Evolutionary conservation across 2,113 vertebrate genomes (phyloP).

Genomic region (Pelvicachromis taeniatus): DNA sequence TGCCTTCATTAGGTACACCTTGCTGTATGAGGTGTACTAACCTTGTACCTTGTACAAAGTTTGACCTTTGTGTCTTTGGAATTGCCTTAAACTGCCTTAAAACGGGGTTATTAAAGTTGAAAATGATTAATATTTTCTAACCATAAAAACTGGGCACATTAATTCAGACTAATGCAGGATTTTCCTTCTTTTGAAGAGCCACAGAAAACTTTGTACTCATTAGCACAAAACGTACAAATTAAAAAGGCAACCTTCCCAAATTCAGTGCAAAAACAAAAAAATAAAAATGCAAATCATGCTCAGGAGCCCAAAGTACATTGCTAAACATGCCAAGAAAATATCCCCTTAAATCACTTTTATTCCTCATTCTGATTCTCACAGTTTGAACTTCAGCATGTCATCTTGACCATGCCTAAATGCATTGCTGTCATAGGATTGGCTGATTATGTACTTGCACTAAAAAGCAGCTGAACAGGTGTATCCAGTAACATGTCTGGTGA

Average conservation of each 20-base stretch:
- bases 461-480: background rate
- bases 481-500: background rate
- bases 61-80: background rate
- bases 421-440: background rate
- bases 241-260: background rate
- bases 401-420: background rate
- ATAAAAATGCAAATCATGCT: background rate
- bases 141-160: background rate
- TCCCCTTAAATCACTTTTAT: background rate
- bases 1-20: background rate
- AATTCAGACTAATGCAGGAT: background rate
- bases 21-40: background rate
- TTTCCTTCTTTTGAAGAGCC: background rate
- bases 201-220: background rate
- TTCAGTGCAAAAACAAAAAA: background rate
- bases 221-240: background rate
- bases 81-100: background rate
- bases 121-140: background rate
- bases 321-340: background rate
- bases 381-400: background rate
- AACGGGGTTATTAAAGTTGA: background rate
- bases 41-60: background rate
- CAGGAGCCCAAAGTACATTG: background rate
- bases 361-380: background rate
- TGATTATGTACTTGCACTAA: background rate